A percentile compares a stretch with the other conserved stretches of the same genome.
Conservation (phyloP, 2,888 invertebrate species). For the Oxystoma pomonae region DNA sequence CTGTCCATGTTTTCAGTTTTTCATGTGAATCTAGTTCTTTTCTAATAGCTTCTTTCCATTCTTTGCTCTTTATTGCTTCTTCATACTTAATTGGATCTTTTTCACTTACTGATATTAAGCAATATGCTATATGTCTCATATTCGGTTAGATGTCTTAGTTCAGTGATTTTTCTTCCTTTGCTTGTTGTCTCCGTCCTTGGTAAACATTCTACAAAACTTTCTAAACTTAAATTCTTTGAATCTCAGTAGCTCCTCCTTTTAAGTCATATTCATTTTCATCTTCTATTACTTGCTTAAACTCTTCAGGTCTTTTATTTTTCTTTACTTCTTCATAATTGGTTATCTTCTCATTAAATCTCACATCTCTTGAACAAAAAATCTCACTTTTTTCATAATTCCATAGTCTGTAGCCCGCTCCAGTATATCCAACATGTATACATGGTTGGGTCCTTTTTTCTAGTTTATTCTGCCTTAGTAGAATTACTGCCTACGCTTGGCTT, state of each 20-base stretch:
- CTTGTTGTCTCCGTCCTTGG: conserved; percentile 3
- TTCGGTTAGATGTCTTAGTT: conserved; percentile 15
- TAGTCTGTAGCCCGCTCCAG: conserved; percentile 26
- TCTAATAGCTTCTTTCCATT: conserved; percentile 15
- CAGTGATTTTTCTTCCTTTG: conserved; percentile 18
- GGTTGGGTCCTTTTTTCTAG: conserved; percentile 25
- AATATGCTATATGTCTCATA: conserved; percentile 17
- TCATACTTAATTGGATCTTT: conserved; percentile 14
- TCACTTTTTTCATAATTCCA: conserved; percentile 26
- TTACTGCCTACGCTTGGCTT: conserved; percentile 24
- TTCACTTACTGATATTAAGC: conserved; percentile 12
- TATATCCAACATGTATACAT: conserved; percentile 29
- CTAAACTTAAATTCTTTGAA: conserved; percentile 7
- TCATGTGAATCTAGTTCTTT: conserved; percentile 15
- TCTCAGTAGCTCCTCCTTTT: conserved; percentile 11
- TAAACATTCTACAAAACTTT: conserved; percentile 8
- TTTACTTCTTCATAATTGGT: conserved; percentile 14
- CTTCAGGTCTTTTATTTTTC: conserved; percentile 5
- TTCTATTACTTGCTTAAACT: conserved; percentile 6
- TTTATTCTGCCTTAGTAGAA: conserved; percentile 24
- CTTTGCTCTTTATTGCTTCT: conserved; percentile 12
- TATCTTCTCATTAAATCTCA: conserved; percentile 24
- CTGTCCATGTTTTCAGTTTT: conserved; percentile 8
- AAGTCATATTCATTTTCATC: conserved; percentile 8
- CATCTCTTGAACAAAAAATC: conserved; percentile 16